Conservation (phyloP, 2,888 invertebrate genomes). For the Leptinotarsa tumamoca region DNA sequence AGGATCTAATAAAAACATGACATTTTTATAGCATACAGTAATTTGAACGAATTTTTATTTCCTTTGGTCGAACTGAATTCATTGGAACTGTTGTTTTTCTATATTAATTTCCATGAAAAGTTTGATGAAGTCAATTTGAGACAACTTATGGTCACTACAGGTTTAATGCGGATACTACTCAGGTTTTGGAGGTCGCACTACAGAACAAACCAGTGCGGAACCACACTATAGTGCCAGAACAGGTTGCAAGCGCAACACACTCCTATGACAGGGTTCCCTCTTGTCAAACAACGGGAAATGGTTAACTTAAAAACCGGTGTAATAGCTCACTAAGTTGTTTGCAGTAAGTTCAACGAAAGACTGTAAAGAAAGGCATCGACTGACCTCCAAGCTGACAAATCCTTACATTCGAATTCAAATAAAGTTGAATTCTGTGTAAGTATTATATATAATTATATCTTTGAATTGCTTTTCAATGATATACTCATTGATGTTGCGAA, state of each 20-base stretch:
- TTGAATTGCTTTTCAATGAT: too few species aligned
- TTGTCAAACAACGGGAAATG: constrained; percentile 17
- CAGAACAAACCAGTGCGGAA: constrained; percentile 56
- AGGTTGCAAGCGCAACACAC: constrained; percentile 57
- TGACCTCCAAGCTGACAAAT: too few species aligned
- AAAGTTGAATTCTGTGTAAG: too few species aligned
- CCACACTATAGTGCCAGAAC: constrained; percentile 57
- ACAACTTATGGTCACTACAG: constrained; percentile 38
- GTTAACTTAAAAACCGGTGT: not conserved
- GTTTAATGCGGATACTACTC: constrained; percentile 46
- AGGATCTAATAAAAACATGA: not conserved
- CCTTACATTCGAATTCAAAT: too few species aligned
- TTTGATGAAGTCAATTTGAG: constrained; percentile 19
- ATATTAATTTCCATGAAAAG: not conserved
- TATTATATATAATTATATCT: too few species aligned
- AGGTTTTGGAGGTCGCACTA: constrained; percentile 49
- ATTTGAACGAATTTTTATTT: not conserved
- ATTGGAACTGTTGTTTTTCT: not conserved
- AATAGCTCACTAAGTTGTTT: not conserved
- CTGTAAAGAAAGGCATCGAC: not conserved
- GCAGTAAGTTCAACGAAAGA: not conserved
- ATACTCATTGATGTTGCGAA: too few species aligned
- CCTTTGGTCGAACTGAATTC: not conserved
- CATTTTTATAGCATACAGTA: not conserved
- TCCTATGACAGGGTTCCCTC: constrained; percentile 46